Base-by-base conservation (phyloP, 2,797 vertebrate species). In the Myotis vivesi region DNA sequence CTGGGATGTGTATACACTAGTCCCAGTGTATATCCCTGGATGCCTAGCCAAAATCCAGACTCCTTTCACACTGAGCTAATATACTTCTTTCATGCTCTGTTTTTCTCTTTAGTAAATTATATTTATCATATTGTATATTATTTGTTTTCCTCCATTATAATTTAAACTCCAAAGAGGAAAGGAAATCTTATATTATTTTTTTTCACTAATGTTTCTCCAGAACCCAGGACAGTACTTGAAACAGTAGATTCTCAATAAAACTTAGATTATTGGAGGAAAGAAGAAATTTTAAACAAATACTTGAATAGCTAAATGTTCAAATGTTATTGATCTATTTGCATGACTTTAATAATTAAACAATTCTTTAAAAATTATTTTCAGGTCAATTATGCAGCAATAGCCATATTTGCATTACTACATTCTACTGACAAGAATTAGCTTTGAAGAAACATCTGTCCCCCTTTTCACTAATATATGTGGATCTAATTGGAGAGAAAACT, bases 401-500 rank as follows among this genome's bases (percentile, higher is more conserved):
- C 7, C 12, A 92, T 28, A 69, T 83, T 64, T 89, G 16, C 28
- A 49, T 94, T 62, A 49, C 20, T 87, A 64, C 77, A 86, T 91
- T 84, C 17, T 80, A 64, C 77, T 84, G 66, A 69, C 57, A 87
- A 75, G 38, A 96, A 81, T 94, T 87, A 57, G 7, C 81, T 89
- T 94, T 49, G 81, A 90, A 53, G 30, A 88, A 93, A 85, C 33
- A 85, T 38, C 84, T 95, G 49, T 68, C 55, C 62, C 30, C 49
- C 8, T 84, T 93, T 80, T 84, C 66, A 96, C 96, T 95, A 95
- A 94, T 94, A 66, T 36, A 90, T 75, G 13, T 93, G 28, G 16
- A 72, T 95, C 16, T 91, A 94, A 94, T 84, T 96, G 51, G 84
- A 95, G 55, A 85, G 36, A 88, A 81, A 93, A 87, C 68, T 91